Base-by-base conservation (phyloP, 2,797 vertebrate species). In the Picus viridis region DNA sequence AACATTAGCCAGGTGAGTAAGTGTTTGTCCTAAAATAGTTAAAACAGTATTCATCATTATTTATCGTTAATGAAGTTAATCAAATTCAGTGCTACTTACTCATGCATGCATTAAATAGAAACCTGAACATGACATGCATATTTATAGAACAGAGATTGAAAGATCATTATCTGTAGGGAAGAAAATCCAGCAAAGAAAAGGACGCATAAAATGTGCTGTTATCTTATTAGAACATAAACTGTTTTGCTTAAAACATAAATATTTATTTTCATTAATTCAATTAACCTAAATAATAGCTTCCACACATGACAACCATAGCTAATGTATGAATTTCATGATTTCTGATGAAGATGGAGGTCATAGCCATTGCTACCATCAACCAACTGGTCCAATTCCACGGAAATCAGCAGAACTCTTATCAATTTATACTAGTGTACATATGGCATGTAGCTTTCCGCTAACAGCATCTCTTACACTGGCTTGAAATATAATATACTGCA, bases 31-130 rank as follows among this genome's bases (percentile, higher is more conserved):
- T 96, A 95, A 97, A 97, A 97, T 65, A 96, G 95, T 96, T 97
- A 96, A 97, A 97, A 97, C 65, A 97, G 95, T 71, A 51, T 88
- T 96, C 90, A 96, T 96, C 92, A 95, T 97, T 97, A 97, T 97
- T 97, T 97, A 97, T 96, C 57, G 19, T 96, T 98, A 97, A 97
- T 97, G 96, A 97, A 97, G 96, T 97, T 97, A 97, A 98, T 97
- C 95, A 96, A 96, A 97, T 97, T 96, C 97, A 95, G 63, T 16
- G 30, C 90, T 90, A 96, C 96, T 96, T 97, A 96, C 78, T 94
- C 96, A 96, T 93, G 95, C 94, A 95, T 93, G 72, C 91, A 96
- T 96, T 96, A 96, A 97, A 97, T 45, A 94, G 96, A 96, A 97
- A 97, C 94, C 94, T 69, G 90, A 97, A 94, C 93, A 96, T 88